These are phyloP conservation scores for Leptinotarsa peninsularis DNA, from an alignment of 2,888 invertebrate species.

Conservation along the genomic window DNA sequence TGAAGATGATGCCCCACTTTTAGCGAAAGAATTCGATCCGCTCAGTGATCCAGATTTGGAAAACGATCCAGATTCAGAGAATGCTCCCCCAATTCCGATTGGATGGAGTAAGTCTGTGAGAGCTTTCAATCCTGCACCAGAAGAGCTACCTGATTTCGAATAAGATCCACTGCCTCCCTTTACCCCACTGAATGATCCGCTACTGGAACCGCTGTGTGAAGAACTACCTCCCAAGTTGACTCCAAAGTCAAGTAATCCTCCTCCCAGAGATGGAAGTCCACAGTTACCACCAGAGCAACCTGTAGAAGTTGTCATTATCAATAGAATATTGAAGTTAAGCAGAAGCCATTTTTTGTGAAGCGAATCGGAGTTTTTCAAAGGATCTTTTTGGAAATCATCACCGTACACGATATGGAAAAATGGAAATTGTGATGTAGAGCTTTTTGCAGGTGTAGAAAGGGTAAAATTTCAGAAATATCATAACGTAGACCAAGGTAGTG, in stretches of 20 bases:
- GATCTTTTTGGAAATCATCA: too few relatives aligned
- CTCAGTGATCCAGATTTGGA: slow-evolving; percentile 41
- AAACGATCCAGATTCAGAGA: slow-evolving; percentile 41
- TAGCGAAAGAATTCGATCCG: slow-evolving; percentile 32
- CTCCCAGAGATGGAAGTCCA: neutral
- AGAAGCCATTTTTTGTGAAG: too few relatives aligned
- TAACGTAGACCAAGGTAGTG: too few relatives aligned
- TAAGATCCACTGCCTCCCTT: slow-evolving; percentile 26
- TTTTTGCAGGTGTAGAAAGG: too few relatives aligned
- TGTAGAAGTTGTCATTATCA: neutral
- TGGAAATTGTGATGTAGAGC: too few relatives aligned
- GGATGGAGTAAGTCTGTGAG: slow-evolving; percentile 17
- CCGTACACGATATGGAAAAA: too few relatives aligned
- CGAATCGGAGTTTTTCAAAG: too few relatives aligned
- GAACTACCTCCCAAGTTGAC: slow-evolving; percentile 29
- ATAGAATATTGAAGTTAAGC: too few relatives aligned
- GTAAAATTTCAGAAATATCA: too few relatives aligned
- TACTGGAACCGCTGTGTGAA: slow-evolving; percentile 19
- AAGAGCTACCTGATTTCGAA: slow-evolving; percentile 2
- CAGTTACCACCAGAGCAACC: slow-evolving; percentile 28
- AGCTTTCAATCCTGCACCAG: slow-evolving; percentile 19
- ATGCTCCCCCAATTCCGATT: slow-evolving; percentile 19
- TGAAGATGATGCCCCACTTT: slow-evolving; percentile 22
- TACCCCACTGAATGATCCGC: slow-evolving; percentile 14
- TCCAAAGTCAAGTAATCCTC: slow-evolving; percentile 14